Conservation (phyloP, 2,888 invertebrate genomes). For the Julus scandinavius region DNA sequence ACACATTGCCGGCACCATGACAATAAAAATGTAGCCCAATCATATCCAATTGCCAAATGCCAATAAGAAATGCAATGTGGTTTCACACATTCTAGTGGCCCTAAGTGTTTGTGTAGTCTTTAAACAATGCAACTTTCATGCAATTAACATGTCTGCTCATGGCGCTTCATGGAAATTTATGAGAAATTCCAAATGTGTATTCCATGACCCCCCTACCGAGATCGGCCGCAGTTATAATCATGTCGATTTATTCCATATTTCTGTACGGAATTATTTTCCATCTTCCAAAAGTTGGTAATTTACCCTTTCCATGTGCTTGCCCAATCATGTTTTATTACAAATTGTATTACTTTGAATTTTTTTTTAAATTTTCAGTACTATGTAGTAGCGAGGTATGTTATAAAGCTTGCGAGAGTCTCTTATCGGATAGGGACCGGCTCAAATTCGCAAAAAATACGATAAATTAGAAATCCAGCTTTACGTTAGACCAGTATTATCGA, state of each 20-base stretch:
- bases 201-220: neutral
- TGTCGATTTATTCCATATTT: neutral
- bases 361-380: neutral
- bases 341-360: neutral
- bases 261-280: neutral
- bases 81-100: no score
- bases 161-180: neutral
- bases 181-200: neutral
- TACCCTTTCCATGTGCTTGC: no score
- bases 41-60: no score
- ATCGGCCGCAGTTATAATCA: neutral
- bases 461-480: neutral
- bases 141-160: no score
- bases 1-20: neutral
- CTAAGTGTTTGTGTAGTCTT: neutral
- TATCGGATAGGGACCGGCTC: neutral
- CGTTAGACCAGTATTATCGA: constrained; percentile 15
- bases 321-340: neutral
- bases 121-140: neutral
- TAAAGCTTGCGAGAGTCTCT: neutral
- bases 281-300: no score
- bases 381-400: no score
- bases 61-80: no score
- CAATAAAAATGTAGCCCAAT: neutral
- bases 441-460: neutral